phyloP scores from a whole-genome alignment of 2,888 invertebrate species.

The Aporophyla nigra region DNA sequence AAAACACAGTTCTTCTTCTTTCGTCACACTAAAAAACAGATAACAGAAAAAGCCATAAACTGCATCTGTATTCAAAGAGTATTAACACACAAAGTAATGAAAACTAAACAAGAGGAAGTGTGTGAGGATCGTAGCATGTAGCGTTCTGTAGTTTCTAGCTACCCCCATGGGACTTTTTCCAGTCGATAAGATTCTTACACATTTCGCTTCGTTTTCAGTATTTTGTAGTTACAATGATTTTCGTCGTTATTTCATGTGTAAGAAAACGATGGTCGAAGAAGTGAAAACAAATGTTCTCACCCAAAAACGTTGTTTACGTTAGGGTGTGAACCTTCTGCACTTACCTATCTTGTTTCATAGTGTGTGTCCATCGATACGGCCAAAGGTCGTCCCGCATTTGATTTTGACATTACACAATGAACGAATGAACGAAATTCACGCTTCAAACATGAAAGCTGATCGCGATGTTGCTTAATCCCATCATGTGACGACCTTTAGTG shows the following conservation, averaged over 20 bases:
- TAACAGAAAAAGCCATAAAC: no score
- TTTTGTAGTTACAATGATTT: no score
- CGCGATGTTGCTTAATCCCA: conserved; percentile 79
- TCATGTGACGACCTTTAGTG: conserved; percentile 76
- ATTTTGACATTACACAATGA: conserved; percentile 80
- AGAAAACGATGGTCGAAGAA: background rate
- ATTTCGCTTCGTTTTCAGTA: no score
- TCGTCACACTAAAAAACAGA: no score
- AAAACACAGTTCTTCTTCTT: no score
- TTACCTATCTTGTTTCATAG: conserved; percentile 36
- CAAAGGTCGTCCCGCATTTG: conserved; percentile 76
- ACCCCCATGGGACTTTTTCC: no score
- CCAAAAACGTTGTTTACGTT: background rate
- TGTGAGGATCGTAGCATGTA: background rate
- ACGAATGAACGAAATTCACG: conserved; percentile 82
- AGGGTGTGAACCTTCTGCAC: conserved; percentile 16
- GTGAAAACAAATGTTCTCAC: background rate
- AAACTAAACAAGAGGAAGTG: background rate
- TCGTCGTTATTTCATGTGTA: no score
- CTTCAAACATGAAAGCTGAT: conserved; percentile 78
- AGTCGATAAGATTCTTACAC: no score
- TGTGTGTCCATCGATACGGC: conserved; percentile 73
- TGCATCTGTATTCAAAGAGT: background rate
- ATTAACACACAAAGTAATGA: background rate
- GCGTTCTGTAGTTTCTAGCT: background rate